A percentile compares a stretch with the other conserved stretches of the same genome.
Evolutionary conservation across 1,140 invertebrate species (phyloP).

Genomic region (Halesus radiatus): DNA sequence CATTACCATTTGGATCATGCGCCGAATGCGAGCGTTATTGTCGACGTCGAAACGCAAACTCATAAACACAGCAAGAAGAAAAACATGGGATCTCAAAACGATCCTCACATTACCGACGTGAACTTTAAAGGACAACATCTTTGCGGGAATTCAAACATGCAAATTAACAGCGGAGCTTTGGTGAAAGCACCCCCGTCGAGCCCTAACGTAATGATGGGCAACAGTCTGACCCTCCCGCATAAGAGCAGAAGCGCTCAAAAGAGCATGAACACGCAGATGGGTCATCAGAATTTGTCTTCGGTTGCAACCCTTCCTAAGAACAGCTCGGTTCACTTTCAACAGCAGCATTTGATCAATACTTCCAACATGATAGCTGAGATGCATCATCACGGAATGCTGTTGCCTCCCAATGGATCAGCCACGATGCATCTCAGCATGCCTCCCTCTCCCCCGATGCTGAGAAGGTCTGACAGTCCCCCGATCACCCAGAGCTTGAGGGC

Average conservation of each 20-base stretch:
- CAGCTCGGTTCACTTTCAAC: slow-evolving; percentile 52
- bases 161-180: slow-evolving; percentile 56
- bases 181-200: slow-evolving; percentile 62
- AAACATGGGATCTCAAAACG: slow-evolving; percentile 61
- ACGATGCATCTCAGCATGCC: slow-evolving; percentile 58
- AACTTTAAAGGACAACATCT: slow-evolving; percentile 69
- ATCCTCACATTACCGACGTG: slow-evolving; percentile 63
- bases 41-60: slow-evolving; percentile 81
- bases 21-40: slow-evolving; percentile 79
- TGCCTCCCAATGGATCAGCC: slow-evolving; percentile 64
- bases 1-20: slow-evolving; percentile 78
- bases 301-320: slow-evolving; percentile 69
- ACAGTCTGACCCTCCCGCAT: slow-evolving; percentile 67
- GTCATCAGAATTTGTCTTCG: slow-evolving; percentile 65
- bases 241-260: slow-evolving; percentile 66
- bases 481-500: slow-evolving; percentile 49
- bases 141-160: slow-evolving; percentile 55
- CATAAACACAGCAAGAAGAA: slow-evolving; percentile 60
- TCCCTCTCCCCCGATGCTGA: slow-evolving; percentile 59
- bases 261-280: slow-evolving; percentile 63
- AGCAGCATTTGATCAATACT: slow-evolving; percentile 65
- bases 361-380: slow-evolving; percentile 65
- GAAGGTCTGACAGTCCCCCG: slow-evolving; percentile 59
- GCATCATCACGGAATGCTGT: slow-evolving; percentile 64
- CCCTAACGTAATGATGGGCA: slow-evolving; percentile 67